Base-by-base conservation (phyloP, 2,113 vertebrate genomes). In the Oncorhynchus kisutch region DNA sequence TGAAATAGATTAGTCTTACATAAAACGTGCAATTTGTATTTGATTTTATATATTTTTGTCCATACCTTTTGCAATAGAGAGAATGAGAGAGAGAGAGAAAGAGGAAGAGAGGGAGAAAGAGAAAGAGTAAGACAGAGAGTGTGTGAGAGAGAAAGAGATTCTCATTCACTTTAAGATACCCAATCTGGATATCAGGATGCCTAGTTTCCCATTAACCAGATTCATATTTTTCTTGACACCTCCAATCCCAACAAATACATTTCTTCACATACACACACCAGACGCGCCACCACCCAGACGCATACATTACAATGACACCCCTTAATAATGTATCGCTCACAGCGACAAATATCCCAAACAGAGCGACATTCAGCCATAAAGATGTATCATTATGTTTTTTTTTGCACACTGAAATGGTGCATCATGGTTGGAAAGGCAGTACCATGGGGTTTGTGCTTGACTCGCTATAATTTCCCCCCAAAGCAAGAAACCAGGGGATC, bases 371-470 rank as follows among this genome's bases (percentile, higher is more conserved):
- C 22, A 65, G 59, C 73, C 39, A 66, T 29, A 73, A 68, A 24
- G 69, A 74, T 71, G 25, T 39, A 59, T 25, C 27, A 34, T 48
- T 79, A 81, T 60, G 39, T 22, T 75, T 73, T 85, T 85, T 73
- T 86, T 82, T 79, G 57, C 60, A 73, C 76, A 16, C 45, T 70
- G n/a, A 78, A 82, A 71, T 73, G 45, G 2, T 45, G 39, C 9
- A 45, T 49, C n/a, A 1, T 62, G 18, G 59, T 62, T 62, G 5
- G 25, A 45, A 18, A 7, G 57, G 1, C 16, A 48, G 20, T 20
- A 48, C 12, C 22, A 60, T 24, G 7, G 34, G 29, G 51, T 48
- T 60, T 31, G 64, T 39, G 12, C 14, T 29, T 7, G 18, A n/a
- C 18, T 18, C 24, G 9, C 29, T 34, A 27, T 69, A 77, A 66